A percentile compares a stretch with the other conserved stretches of the same genome.
Conservation (phyloP, 2,888 invertebrate genomes). For the Tipula lateralis region DNA sequence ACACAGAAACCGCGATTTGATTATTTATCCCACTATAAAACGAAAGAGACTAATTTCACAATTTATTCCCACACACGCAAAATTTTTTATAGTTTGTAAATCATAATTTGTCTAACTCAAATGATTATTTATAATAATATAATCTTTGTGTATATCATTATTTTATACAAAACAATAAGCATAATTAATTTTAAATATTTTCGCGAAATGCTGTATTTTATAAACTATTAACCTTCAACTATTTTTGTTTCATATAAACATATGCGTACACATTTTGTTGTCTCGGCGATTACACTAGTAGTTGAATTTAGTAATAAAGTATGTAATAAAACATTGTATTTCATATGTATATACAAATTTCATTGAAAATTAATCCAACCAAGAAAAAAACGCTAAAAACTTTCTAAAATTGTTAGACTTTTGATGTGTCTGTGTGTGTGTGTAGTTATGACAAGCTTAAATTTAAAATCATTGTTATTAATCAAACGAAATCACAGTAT, state of each 20-base stretch:
- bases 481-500: neutral
- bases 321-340: slow-evolving; percentile 6
- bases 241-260: neutral
- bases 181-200: neutral
- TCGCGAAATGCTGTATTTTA: neutral
- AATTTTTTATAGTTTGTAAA: neutral
- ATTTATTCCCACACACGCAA: neutral
- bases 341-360: neutral
- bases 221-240: slow-evolving; percentile 19
- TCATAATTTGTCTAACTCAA: neutral
- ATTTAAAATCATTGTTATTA: neutral
- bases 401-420: neutral
- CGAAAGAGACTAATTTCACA: neutral
- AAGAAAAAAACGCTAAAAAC: neutral
- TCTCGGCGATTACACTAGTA: neutral
- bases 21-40: neutral
- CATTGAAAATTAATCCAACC: neutral
- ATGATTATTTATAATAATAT: neutral
- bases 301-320: neutral
- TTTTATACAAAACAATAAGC: neutral
- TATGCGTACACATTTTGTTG: neutral
- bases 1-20: neutral
- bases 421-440: too few species aligned
- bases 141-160: neutral
- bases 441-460: neutral